Evolutionary conservation across 2,113 vertebrate genomes (phyloP).

Genomic region (Crocuta crocuta): DNA sequence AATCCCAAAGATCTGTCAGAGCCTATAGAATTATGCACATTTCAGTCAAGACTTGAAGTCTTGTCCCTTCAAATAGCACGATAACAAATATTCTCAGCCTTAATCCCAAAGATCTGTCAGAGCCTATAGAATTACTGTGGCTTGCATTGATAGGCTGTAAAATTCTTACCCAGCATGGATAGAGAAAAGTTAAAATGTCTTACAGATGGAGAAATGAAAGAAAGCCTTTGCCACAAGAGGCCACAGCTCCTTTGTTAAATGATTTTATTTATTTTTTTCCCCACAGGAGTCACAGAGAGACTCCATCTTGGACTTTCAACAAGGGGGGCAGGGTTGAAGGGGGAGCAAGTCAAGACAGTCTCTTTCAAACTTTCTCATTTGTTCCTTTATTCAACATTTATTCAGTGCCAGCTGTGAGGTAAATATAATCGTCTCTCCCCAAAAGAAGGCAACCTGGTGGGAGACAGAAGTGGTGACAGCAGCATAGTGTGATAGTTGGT

Average conservation of each 20-base stretch:
- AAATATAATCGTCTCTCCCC: not conserved
- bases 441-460: not conserved
- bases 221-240: not conserved
- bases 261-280: not conserved
- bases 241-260: not conserved
- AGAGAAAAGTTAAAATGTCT: conserved; percentile 30
- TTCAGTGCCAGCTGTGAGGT: not conserved
- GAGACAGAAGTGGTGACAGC: not conserved
- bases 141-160: not conserved
- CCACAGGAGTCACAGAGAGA: not conserved
- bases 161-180: not conserved
- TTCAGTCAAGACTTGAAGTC: conserved; percentile 28
- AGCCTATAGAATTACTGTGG: conserved; percentile 4
- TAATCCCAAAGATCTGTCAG: conserved; percentile 20
- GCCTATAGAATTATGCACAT: conserved; percentile 4
- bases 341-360: not conserved
- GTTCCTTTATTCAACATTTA: conserved; percentile 13
- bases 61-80: conserved; percentile 32
- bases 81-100: conserved; percentile 20
- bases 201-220: conserved; percentile 50
- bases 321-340: not conserved
- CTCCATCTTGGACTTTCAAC: not conserved
- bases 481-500: not conserved
- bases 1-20: conserved; percentile 23
- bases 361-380: conserved; percentile 5